Percentiles rank a stretch among this genome's conserved stretches.
These are phyloP conservation scores for Dicyrtoma fusca DNA, from an alignment of 2,888 invertebrate genomes.

Conservation along the genomic window DNA sequence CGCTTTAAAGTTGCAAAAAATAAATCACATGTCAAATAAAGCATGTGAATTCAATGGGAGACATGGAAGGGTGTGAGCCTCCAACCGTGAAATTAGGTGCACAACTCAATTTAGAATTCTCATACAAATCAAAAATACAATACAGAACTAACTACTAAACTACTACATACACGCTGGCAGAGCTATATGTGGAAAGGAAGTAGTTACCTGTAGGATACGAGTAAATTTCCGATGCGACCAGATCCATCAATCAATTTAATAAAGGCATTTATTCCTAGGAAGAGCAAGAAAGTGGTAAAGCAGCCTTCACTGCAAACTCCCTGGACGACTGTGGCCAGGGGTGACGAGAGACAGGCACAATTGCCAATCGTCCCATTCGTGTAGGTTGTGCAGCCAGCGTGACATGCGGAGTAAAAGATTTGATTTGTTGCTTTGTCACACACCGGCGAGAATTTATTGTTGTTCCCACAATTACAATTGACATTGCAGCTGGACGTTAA, in stretches of 20 bases:
- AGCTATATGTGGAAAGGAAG: slow-evolving; percentile 14
- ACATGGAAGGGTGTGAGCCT: too few relatives aligned
- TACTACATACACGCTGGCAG: too few relatives aligned
- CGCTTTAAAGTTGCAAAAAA: too few relatives aligned
- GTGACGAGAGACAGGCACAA: slow-evolving; percentile 44
- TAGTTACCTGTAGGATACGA: slow-evolving; percentile 68
- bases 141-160: too few relatives aligned
- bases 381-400: slow-evolving; percentile 68
- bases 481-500: slow-evolving; percentile 58
- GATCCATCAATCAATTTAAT: slow-evolving; percentile 68
- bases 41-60: too few relatives aligned
- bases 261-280: slow-evolving; percentile 58
- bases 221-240: slow-evolving; percentile 68
- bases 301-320: slow-evolving; percentile 49
- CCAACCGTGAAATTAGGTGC: too few relatives aligned
- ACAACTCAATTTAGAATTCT: too few relatives aligned
- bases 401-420: slow-evolving; percentile 73
- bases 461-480: slow-evolving; percentile 63
- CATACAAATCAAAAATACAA: too few relatives aligned
- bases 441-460: slow-evolving; percentile 68
- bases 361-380: slow-evolving; percentile 37
- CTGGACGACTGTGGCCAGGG: slow-evolving; percentile 35
- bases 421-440: slow-evolving; percentile 65
- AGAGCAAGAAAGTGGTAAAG: slow-evolving; percentile 55
- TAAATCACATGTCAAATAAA: too few relatives aligned